Base-by-base conservation (phyloP, 2,113 vertebrate species). In the Chionodraco myersi region DNA sequence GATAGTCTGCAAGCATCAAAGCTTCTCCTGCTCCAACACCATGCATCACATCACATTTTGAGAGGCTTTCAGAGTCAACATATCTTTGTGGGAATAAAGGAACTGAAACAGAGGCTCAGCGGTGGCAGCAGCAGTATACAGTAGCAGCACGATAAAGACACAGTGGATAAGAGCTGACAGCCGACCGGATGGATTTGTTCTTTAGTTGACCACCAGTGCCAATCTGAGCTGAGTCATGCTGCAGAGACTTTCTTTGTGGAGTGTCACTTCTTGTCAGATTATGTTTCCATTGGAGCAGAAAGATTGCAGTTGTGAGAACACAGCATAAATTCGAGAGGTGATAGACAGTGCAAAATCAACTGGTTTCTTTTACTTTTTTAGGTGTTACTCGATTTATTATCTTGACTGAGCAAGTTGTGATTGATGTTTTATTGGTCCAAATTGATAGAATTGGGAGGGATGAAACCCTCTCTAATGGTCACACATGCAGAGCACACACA, bases 91-190 rank as follows among this genome's bases (percentile, higher is more conserved):
- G 10, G n/a, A 8, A 51, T 51, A 14, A 16, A n/a, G 34, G 12
- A 68, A 77, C 69, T 16, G 11, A 10, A 45, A 10, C 69, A 58
- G 66, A 54, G 48, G 18, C 67, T 53, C 58, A 18, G 77, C 79
- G 75, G 56, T 60, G 63, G 85, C 86, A 85, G 83, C 79, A 63
- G 68, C 59, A 61, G 60, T 21, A 52, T 18, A 21, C 21, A 21
- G 21, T 21, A 52, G 54, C 66, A 52, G 68, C 61, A 63, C 23
- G 9, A 76, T 68, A 68, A 77, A 88, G 77, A 87, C 13, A 66
- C 74, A 81, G 68, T 68, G 78, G 77, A 89, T 82, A 78, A 70
- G 61, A 77, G 75, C 62, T 87, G 89, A 88, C 83, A 86, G 80
- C 47, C 49, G 73, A 56, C 77, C 34, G 67, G 51, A 74, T 6